Evolutionary conservation across 2,113 vertebrate species (phyloP).

Genomic region (Patagioenas fasciata): DNA sequence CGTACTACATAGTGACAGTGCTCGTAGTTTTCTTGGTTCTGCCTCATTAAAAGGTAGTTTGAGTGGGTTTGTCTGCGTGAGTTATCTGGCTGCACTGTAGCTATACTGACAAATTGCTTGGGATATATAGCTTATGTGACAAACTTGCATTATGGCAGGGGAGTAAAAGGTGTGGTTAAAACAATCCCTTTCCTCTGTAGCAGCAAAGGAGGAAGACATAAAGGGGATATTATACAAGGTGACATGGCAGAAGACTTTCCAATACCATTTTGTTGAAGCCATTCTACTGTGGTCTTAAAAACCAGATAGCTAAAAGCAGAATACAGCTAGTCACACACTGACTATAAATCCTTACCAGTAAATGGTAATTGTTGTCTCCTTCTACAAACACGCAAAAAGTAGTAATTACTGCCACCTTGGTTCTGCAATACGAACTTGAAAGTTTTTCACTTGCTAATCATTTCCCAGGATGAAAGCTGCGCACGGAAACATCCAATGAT

Average conservation of each 20-base stretch:
- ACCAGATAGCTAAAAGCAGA: neutral
- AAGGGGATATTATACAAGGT: neutral
- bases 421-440: neutral
- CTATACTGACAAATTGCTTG: neutral
- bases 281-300: neutral
- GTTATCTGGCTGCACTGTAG: neutral
- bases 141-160: neutral
- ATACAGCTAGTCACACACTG: neutral
- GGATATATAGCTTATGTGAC: neutral
- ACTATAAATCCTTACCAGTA: neutral
- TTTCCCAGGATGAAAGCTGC: neutral
- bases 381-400: neutral
- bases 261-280: neutral
- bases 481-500: neutral
- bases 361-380: neutral
- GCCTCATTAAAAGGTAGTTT: conserved; percentile 11
- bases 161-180: neutral
- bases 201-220: neutral
- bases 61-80: conserved; percentile 19
- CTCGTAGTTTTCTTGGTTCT: conserved; percentile 17
- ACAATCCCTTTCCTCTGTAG: neutral
- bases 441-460: neutral
- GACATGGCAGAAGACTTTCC: neutral
- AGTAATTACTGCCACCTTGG: neutral
- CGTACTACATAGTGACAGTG: conserved; percentile 29